Evolutionary conservation across 2,797 vertebrate genomes (phyloP).

Genomic region (Acrossocheilus fasciatus): DNA sequence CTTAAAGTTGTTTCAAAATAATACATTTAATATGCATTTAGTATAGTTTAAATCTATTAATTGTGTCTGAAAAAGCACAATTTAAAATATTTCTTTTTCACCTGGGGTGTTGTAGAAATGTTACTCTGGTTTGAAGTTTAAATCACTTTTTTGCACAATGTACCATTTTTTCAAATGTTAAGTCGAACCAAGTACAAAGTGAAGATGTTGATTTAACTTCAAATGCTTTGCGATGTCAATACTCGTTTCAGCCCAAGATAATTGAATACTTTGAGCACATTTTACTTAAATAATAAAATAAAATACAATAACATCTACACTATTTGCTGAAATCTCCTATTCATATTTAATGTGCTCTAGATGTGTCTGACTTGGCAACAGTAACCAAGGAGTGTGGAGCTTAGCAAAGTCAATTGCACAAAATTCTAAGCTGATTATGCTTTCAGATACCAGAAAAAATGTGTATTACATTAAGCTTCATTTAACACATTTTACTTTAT

Average conservation of each 20-base stretch:
- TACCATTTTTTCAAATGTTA: not conserved
- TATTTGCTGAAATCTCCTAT: not conserved
- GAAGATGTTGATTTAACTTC: not conserved
- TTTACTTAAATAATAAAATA: not conserved
- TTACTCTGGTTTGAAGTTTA: not conserved
- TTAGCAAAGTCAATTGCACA: not conserved
- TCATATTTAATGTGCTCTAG: not conserved
- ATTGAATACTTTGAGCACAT: not conserved
- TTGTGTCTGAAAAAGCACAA: too few species aligned
- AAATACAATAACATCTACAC: not conserved
- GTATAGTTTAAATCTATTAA: too few species aligned
- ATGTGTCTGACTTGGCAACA: not conserved
- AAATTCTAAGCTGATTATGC: not conserved
- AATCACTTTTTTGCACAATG: not conserved
- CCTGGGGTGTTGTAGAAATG: not conserved
- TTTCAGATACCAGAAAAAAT: slow-evolving; percentile 1
- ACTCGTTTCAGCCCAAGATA: not conserved
- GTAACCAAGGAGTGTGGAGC: not conserved
- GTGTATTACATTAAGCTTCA: not conserved
- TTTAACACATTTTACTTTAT: not conserved
- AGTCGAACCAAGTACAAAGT: not conserved
- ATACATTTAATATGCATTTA: too few species aligned
- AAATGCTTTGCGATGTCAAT: not conserved
- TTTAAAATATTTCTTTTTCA: too few species aligned
- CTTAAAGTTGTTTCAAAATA: too few species aligned